Evolutionary conservation across 2,113 vertebrate species (phyloP).

Genomic region (Odocoileus virginianus): DNA sequence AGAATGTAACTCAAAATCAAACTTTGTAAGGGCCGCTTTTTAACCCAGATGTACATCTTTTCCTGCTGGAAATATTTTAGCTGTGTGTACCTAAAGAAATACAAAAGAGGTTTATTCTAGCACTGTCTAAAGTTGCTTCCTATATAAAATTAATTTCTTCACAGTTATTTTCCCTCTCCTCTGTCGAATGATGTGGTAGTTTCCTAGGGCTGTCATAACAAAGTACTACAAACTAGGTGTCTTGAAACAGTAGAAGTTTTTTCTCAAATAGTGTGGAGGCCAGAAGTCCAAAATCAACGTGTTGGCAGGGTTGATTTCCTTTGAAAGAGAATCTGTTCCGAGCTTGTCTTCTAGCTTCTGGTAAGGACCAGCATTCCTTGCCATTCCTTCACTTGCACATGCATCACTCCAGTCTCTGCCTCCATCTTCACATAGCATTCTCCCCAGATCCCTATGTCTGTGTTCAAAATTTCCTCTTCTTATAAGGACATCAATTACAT

Average conservation of each 20-base stretch:
- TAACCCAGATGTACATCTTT: conserved; percentile 9
- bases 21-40: not conserved
- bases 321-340: not conserved
- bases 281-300: not conserved
- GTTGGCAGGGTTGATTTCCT: not conserved
- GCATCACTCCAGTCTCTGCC: not conserved
- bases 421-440: not conserved
- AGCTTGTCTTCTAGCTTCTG: too few species aligned
- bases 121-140: not conserved
- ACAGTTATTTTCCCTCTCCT: not conserved
- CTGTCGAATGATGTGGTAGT: not conserved
- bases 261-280: not conserved
- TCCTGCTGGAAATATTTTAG: not conserved
- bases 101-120: not conserved
- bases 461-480: not conserved
- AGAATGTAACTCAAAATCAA: conserved; percentile 28
- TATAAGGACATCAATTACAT: not conserved
- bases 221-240: not conserved
- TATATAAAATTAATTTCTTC: not conserved
- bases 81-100: not conserved
- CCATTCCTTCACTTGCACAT: not conserved
- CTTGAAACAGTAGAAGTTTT: not conserved
- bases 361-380: not conserved
- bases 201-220: not conserved
- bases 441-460: not conserved